These are phyloP conservation scores for Leguminivora glycinivorella DNA, from an alignment of 1,140 invertebrate genomes.

Conservation along the genomic window DNA sequence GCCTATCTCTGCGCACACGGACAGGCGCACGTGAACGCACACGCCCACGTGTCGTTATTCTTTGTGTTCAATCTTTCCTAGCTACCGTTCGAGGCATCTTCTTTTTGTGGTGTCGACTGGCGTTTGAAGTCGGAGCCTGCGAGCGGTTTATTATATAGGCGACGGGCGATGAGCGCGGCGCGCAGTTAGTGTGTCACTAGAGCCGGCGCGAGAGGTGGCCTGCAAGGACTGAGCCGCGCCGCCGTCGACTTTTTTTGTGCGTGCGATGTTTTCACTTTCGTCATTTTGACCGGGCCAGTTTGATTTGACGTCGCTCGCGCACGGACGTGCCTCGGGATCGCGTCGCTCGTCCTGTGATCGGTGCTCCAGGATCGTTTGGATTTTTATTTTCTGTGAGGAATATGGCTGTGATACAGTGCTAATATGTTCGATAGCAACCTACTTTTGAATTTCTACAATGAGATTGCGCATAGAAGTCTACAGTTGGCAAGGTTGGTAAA, in stretches of 20 bases:
- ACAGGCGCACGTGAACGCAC: conserved; percentile 68
- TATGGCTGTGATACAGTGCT: conserved; percentile 77
- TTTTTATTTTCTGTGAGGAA: conserved; percentile 64
- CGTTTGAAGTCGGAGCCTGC: conserved; percentile 67
- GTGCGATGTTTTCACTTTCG: conserved; percentile 79
- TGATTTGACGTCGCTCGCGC: conserved; percentile 75
- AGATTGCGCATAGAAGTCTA: conserved; percentile 76
- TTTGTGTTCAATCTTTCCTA: conserved; percentile 72
- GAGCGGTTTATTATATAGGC: conserved; percentile 74
- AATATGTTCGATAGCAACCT: conserved; percentile 77
- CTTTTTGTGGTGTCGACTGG: conserved; percentile 69
- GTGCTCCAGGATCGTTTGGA: conserved; percentile 66
- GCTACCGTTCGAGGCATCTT: conserved; percentile 72
- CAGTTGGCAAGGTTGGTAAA: conserved; percentile 75
- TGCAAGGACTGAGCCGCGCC: conserved; percentile 74
- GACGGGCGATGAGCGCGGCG: conserved; percentile 68
- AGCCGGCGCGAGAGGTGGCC: conserved; percentile 74
- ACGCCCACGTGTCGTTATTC: conserved; percentile 71
- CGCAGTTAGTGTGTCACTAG: conserved; percentile 77
- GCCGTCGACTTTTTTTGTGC: conserved; percentile 75
- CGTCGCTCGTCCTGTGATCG: conserved; percentile 75
- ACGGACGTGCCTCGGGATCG: conserved; percentile 72
- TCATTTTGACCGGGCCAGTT: conserved; percentile 78
- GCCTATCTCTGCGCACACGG: conserved; percentile 73
- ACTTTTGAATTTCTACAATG: conserved; percentile 77